Evolutionary conservation across 2,888 invertebrate species (phyloP), one percentile per base, ranked within the genome.

Genomic region (Nemoura dubitans): DNA sequence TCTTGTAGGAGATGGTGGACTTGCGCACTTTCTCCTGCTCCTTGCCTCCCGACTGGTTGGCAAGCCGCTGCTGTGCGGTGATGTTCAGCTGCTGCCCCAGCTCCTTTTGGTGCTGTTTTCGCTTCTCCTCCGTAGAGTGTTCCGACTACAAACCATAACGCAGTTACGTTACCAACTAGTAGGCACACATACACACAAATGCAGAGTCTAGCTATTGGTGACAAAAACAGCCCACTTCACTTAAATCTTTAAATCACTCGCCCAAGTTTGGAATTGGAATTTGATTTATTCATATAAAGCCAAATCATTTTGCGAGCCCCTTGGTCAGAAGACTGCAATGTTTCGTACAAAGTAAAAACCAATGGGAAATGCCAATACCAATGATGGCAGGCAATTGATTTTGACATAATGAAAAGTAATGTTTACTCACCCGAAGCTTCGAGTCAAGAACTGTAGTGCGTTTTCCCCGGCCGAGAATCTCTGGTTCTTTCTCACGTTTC

Each of bases 81-180:
- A 98, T 97, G 90, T 99, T 99, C 77, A 99, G 92, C 88, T 95
- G 95, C 87, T 95, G 94, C 0, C 98, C 98, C 87, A 99, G 92
- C 92, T 99, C 99, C 89, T 97, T 96, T 91, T 99, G 99, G 93
- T 99, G 98, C 90, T 97, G 96, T 89, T 98, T 98, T 21, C 99
- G 95, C 91, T 99, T 99, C 90, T 99, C 99, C 91, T 99, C 99
- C 0, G 98, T 96, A 16, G 98, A 98, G 89, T 97, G 97, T 91
- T 99, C 99, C 76, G 97, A 97, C 92, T 93, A 89, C 42, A 88
- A 89, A 87, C 81, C 36, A 36, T 36, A 3, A 36, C 36, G 80
- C 25, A 86, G 77, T 36, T 36, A 36, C 10, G 10, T 6, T 36
- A 36, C 36, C 3, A 36, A 36, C 36, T 36, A n/a, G n/a, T n/a